A percentile compares a stretch with the other conserved stretches of the same genome.
These are phyloP conservation scores for Cinara cedri DNA, from an alignment of 2,888 invertebrate species.

Conservation along the genomic window DNA sequence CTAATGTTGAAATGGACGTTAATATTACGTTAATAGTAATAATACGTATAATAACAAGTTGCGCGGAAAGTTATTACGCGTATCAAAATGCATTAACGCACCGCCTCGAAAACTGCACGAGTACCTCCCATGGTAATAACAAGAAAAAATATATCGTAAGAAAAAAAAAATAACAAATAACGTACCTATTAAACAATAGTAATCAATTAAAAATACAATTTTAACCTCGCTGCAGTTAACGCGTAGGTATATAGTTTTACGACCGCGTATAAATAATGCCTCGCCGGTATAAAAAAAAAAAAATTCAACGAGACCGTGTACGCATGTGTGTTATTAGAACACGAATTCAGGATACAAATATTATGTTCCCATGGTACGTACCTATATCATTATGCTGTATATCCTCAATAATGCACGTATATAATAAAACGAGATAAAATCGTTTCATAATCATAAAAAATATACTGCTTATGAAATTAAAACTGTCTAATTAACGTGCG, in stretches of 20 bases:
- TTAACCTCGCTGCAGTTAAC: constrained; percentile 28
- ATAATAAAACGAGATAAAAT: background rate
- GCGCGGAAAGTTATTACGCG: background rate
- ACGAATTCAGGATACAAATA: background rate
- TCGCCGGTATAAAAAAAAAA: background rate
- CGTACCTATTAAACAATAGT: constrained; percentile 2
- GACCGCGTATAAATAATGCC: background rate
- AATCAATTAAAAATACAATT: constrained; percentile 32
- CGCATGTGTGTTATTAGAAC: background rate
- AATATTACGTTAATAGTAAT: constrained; percentile 1
- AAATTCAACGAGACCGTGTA: constrained; percentile 1
- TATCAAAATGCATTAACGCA: no score
- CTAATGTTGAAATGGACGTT: background rate
- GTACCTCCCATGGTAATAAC: no score
- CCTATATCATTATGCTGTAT: no score
- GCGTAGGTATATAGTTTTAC: constrained; percentile 12
- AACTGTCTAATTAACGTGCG: background rate
- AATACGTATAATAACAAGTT: background rate
- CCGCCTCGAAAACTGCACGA: background rate
- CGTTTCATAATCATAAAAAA: background rate
- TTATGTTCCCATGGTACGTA: constrained; percentile 17
- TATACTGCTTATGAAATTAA: background rate
- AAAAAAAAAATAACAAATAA: no score
- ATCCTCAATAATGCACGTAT: no score
- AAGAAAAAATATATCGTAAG: background rate